phyloP scores from a whole-genome alignment of 2,888 invertebrate species.

The Hanleya hanleyi region DNA sequence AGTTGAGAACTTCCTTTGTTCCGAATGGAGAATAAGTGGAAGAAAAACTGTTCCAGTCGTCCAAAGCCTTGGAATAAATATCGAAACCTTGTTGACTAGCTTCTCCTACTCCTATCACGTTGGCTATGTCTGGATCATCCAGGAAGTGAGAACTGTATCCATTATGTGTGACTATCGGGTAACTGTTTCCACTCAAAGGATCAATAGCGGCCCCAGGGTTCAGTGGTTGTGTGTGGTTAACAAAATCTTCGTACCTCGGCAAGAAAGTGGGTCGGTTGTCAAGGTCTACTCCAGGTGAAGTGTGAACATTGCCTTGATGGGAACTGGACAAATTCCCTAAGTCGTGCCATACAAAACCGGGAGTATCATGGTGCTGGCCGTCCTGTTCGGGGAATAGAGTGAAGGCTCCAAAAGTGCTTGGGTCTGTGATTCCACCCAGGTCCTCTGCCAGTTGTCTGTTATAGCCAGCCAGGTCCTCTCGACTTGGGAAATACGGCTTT shows the following conservation, averaged over 20 bases:
- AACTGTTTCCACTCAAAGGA: neutral
- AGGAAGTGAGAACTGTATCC: neutral
- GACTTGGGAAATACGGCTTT: neutral
- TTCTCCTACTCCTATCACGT: neutral
- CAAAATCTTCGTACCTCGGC: neutral
- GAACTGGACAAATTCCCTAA: neutral
- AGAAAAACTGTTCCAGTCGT: constrained; percentile 1
- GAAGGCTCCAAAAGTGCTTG: neutral
- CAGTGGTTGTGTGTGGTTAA: neutral
- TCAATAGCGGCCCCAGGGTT: neutral
- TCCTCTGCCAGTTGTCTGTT: neutral
- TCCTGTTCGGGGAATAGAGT: neutral
- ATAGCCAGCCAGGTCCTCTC: neutral
- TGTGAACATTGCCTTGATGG: too few species aligned
- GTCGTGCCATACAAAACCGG: neutral
- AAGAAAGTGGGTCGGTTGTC: neutral
- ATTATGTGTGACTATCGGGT: neutral
- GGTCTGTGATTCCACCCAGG: neutral
- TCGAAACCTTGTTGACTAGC: constrained; percentile 48
- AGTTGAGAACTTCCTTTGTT: neutral
- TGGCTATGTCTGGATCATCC: neutral
- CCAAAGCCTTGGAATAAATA: constrained; percentile 38
- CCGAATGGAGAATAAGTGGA: neutral
- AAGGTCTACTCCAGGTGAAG: neutral
- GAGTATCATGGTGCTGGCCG: neutral